Evolutionary conservation across 2,888 invertebrate genomes (phyloP).

Genomic region (Sarcophaga variegata): DNA sequence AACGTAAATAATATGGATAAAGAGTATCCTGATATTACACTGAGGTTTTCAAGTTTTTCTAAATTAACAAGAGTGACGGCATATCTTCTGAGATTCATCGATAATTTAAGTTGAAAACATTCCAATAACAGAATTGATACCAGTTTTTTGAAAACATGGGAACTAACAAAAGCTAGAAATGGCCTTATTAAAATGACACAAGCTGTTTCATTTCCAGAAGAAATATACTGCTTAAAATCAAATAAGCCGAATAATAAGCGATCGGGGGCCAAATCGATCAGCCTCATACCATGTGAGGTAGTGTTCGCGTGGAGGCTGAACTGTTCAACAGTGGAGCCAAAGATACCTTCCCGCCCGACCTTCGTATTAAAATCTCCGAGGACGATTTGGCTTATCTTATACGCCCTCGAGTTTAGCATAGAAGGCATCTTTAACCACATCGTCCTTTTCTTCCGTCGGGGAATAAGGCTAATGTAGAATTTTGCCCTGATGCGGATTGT

Average conservation of each 20-base stretch:
- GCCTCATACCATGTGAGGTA: too few species aligned
- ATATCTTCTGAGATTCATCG: conserved; percentile 17
- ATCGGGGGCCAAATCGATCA: too few species aligned
- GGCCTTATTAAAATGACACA: conserved; percentile 33
- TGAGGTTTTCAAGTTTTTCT: conserved; percentile 17
- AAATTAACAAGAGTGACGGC: conserved; percentile 24
- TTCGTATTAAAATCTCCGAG: too few species aligned
- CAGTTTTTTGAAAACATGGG: conserved; percentile 16
- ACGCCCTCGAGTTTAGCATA: too few species aligned
- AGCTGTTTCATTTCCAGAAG: conserved; percentile 22
- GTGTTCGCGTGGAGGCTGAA: too few species aligned
- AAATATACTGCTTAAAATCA: conserved; percentile 16
- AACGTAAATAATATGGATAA: neutral
- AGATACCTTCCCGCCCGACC: too few species aligned
- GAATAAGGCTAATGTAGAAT: too few species aligned
- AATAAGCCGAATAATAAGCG: neutral
- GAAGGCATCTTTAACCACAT: too few species aligned
- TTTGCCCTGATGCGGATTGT: too few species aligned
- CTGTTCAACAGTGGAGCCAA: too few species aligned
- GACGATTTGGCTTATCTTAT: too few species aligned
- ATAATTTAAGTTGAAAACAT: conserved; percentile 6
- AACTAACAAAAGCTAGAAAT: neutral
- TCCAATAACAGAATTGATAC: neutral
- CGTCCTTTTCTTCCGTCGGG: too few species aligned
- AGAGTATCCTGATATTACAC: conserved; percentile 16